phyloP scores from a whole-genome alignment of 37 sponge, comb jelly and placozoan species.

The Hormiphora californensis region DNA sequence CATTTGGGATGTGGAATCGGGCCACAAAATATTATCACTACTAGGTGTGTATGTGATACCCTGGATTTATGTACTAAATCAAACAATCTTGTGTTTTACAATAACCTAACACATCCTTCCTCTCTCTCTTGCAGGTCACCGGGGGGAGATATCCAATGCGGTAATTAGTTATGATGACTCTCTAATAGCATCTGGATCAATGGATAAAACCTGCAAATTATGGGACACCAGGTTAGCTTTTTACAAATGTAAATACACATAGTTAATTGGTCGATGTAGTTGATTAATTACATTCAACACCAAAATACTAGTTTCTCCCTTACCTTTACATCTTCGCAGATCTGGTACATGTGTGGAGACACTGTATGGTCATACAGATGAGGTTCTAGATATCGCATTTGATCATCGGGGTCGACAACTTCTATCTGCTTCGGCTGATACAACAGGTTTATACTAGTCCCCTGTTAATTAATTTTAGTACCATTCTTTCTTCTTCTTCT shows the following conservation, averaged over 20 bases:
- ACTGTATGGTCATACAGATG: constrained; percentile 80
- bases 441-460: constrained; percentile 47
- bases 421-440: constrained; percentile 88
- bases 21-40: constrained; percentile 51
- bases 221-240: too few species aligned
- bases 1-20: constrained; percentile 78
- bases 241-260: background rate
- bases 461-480: too few species aligned
- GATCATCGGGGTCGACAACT: constrained; percentile 79
- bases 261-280: background rate
- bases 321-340: too few species aligned
- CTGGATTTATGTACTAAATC: background rate
- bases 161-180: constrained; percentile 72
- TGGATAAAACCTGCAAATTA: constrained; percentile 92
- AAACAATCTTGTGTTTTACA: background rate
- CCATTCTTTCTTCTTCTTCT: too few species aligned
- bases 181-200: constrained; percentile 85
- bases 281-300: background rate
- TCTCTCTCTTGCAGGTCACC: constrained; percentile 61
- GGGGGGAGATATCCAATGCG: constrained; percentile 87
- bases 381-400: constrained; percentile 88
- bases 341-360: constrained; percentile 70
- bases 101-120: background rate
- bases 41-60: background rate
- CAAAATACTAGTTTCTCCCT: too few species aligned